Base-by-base conservation (phyloP, 2,113 vertebrate genomes). In the Sisor rabdophorus region DNA sequence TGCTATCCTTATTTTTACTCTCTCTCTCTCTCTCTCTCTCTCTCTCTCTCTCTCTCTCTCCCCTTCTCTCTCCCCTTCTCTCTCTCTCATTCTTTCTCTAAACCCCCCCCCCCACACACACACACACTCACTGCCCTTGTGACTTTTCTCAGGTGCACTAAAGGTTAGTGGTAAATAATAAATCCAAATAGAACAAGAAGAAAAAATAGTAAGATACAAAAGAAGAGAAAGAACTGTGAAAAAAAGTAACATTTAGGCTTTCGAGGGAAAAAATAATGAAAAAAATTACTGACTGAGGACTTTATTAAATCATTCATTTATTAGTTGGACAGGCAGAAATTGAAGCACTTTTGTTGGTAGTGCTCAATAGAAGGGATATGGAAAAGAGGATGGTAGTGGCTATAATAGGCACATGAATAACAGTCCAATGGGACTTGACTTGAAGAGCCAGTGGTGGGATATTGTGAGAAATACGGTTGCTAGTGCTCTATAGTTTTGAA, bases 311-410 rank as follows among this genome's bases (percentile, higher is more conserved):
- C 83, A 80, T 84, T 87, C 83, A 75, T 70, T 87, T 85, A 89
- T 90, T 86, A 88, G 86, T 90, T 90, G 90, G 86, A 79, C 55
- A 56, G 17, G 71, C 55, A 77, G 84, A 79, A 86, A 84, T 82
- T 71, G 83, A 53, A 85, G 80, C 82, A 32, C n/a, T 55, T 59
- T 78, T 71, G 56, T 36, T 61, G 30, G 44, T 79, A 81, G 79
- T 82, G 65, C 24, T 52, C 26, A 83, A 85, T 61, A 80, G 58
- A 58, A 83, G 80, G 65, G 82, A 77, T 73, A 60, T 28, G 78
- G 76, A 16, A 16, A 77, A 52, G 40, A 63, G 80, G 84, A 76
- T 75, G 83, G 81, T 76, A 54, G 24, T 59, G 70, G 16, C 40
- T 70, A 44, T 60, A 70, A 70, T 7, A 40, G 75, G 30, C 36